These are phyloP conservation scores for Serranochromis macrocephalus DNA, from an alignment of 2,113 vertebrate genomes.

Conservation along the genomic window DNA sequence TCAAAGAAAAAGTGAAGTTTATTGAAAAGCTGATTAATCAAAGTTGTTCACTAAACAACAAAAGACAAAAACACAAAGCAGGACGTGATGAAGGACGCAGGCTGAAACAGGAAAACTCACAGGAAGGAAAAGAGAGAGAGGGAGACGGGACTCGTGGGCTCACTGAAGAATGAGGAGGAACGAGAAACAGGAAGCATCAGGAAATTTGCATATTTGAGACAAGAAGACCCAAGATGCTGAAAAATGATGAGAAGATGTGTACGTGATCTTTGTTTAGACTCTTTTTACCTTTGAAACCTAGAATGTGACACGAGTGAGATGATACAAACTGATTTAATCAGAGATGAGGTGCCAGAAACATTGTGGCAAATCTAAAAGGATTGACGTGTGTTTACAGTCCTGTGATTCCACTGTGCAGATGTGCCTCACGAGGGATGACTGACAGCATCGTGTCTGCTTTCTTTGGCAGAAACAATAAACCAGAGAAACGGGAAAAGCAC, in stretches of 20 bases:
- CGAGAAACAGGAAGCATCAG: no score
- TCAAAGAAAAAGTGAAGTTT: not conserved
- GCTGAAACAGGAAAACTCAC: not conserved
- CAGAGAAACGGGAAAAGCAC: not conserved
- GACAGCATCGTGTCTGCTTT: not conserved
- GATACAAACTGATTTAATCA: fast-evolving
- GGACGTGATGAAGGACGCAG: not conserved
- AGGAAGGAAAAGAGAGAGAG: not conserved
- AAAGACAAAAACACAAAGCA: not conserved
- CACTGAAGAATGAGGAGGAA: no score
- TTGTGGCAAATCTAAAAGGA: not conserved
- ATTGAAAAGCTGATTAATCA: not conserved
- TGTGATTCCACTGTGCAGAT: fast-evolving
- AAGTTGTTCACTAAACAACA: not conserved
- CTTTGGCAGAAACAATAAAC: not conserved
- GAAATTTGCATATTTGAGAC: not conserved
- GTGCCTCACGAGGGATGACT: fast-evolving
- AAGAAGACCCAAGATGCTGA: not conserved
- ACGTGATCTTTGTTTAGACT: not conserved
- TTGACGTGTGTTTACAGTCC: fast-evolving
- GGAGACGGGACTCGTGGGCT: not conserved
- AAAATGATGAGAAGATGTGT: not conserved
- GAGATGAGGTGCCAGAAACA: not conserved
- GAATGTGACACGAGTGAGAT: not conserved
- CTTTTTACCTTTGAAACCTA: not conserved